A percentile compares a stretch with the other conserved stretches of the same genome.
These are phyloP conservation scores for Chrysogorgia sp. DNA, from an alignment of 92 coral and sea anemone genomes.

Conservation along the genomic window DNA sequence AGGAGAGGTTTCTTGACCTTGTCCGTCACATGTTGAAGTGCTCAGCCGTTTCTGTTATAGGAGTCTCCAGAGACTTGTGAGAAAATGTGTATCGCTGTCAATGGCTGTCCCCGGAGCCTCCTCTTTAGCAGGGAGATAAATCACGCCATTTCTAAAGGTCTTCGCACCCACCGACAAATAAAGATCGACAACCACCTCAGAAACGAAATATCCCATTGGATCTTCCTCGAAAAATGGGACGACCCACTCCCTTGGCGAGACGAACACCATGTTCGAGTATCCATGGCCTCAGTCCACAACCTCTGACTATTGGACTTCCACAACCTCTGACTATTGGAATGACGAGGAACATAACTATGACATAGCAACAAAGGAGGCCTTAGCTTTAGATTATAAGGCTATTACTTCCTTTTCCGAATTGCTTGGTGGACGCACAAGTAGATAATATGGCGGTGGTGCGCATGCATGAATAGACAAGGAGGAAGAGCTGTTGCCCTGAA, in stretches of 20 bases:
- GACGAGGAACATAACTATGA: constrained; percentile 13
- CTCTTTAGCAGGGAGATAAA: no score
- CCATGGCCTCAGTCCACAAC: constrained; percentile 44
- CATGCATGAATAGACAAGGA: no score
- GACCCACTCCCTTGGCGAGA: background rate
- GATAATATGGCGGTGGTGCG: constrained; percentile 25
- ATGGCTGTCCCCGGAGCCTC: no score
- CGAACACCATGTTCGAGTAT: background rate
- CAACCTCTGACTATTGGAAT: no score
- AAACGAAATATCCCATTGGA: constrained; percentile 35
- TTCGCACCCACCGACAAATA: no score
- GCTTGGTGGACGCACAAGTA: constrained; percentile 20
- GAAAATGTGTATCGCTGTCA: no score
- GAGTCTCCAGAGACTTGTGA: no score
- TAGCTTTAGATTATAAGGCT: constrained; percentile 32
- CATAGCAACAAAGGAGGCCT: constrained; percentile 54
- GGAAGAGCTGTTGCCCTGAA: no score
- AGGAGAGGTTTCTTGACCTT: no score
- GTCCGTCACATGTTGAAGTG: no score
- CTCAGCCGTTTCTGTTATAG: no score
- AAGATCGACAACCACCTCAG: background rate
- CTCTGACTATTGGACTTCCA: constrained; percentile 56
- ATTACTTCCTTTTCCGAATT: constrained; percentile 33
- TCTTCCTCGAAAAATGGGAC: constrained; percentile 21
- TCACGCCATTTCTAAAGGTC: no score